These are phyloP conservation scores for Cyprinodon brontotheroides DNA, from an alignment of 2,113 vertebrate genomes.

Conservation along the genomic window DNA sequence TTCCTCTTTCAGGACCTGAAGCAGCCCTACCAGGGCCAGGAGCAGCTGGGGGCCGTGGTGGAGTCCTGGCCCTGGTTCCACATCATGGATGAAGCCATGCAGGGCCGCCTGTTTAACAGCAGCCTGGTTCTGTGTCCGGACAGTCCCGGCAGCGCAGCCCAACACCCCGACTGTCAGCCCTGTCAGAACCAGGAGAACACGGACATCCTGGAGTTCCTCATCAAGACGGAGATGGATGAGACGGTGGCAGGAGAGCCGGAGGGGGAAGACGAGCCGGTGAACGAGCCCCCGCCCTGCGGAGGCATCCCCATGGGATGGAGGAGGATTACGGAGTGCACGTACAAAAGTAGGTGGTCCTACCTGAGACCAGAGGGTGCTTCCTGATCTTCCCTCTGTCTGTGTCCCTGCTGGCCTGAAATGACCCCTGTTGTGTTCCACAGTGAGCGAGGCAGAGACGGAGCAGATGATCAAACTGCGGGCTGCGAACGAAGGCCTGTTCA, in stretches of 20 bases:
- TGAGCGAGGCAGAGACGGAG: slow-evolving; percentile 66
- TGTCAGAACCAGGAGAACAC: slow-evolving; percentile 61
- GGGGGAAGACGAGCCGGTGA: background rate
- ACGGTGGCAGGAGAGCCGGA: slow-evolving; percentile 24
- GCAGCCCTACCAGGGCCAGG: slow-evolving; percentile 75
- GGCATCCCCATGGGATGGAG: slow-evolving; percentile 71
- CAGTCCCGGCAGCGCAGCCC: background rate
- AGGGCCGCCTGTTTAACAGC: slow-evolving; percentile 73
- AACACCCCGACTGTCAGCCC: slow-evolving; percentile 26
- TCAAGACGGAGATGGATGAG: slow-evolving; percentile 78
- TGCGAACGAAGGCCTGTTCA: slow-evolving; percentile 70
- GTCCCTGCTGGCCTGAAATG: too few relatives aligned
- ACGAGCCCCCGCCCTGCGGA: slow-evolving; percentile 8
- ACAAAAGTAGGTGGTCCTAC: slow-evolving; percentile 60
- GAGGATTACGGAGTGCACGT: slow-evolving; percentile 73
- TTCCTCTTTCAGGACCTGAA: slow-evolving; percentile 73
- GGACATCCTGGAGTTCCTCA: slow-evolving; percentile 77
- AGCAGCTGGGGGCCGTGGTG: slow-evolving; percentile 39
- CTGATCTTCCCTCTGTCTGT: too few relatives aligned
- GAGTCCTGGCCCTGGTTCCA: slow-evolving; percentile 82
- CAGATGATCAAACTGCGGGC: slow-evolving; percentile 73
- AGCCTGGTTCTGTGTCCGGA: slow-evolving; percentile 62
- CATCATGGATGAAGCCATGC: slow-evolving; percentile 81
- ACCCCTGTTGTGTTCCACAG: slow-evolving; percentile 18
- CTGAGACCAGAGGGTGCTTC: background rate